These are phyloP conservation scores for Didymodactylos carnosus DNA, from an alignment of 2,888 invertebrate species.

Conservation along the genomic window DNA sequence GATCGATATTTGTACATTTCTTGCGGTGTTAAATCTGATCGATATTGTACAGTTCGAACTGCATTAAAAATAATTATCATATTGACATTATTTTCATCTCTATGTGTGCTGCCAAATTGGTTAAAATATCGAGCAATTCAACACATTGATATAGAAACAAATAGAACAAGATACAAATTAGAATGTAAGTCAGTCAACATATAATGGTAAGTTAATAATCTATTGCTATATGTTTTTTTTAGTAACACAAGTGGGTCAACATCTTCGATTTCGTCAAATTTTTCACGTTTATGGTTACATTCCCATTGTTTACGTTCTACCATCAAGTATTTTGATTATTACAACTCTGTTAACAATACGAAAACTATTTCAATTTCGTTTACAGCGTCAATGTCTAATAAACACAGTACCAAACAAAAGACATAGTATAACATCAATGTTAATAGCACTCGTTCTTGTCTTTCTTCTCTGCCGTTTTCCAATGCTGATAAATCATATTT, in stretches of 20 bases:
- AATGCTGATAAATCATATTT: conserved; percentile 6
- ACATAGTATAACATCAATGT: conserved; percentile 12
- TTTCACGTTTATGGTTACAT: conserved; percentile 11
- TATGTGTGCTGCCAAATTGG: conserved; percentile 9
- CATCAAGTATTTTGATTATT: conserved; percentile 7
- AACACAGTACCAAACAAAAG: neutral
- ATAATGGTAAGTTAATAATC: neutral
- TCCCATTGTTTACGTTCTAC: conserved; percentile 8
- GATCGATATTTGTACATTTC: conserved; percentile 10
- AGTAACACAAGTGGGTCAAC: neutral
- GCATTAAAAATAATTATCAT: neutral
- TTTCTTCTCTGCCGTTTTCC: conserved; percentile 14
- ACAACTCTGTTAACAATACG: conserved; percentile 6
- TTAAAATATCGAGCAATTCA: conserved; percentile 3
- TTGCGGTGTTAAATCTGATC: neutral
- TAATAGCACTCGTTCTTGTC: conserved; percentile 7
- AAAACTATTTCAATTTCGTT: neutral
- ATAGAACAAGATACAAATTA: too few species aligned
- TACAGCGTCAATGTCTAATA: neutral
- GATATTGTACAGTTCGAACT: neutral
- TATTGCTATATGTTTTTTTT: neutral
- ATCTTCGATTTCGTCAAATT: conserved; percentile 1
- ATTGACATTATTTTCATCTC: neutral
- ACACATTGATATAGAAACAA: too few species aligned
- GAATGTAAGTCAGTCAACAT: too few species aligned